Percentiles rank a stretch among this genome's conserved stretches.
These are phyloP conservation scores for Eilema sororculum DNA, from an alignment of 2,888 invertebrate genomes.

Conservation along the genomic window DNA sequence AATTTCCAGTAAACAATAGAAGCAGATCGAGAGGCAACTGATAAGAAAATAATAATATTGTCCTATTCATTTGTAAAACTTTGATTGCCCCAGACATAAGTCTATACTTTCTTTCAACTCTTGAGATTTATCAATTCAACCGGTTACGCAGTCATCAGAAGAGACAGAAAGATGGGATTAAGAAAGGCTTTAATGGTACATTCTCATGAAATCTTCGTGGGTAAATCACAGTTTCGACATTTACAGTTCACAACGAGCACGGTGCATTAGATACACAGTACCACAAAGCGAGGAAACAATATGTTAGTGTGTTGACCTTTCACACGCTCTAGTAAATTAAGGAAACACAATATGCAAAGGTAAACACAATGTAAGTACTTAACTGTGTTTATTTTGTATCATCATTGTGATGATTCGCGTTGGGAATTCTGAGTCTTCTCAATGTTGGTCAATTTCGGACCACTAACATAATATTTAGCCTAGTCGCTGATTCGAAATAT, in stretches of 20 bases:
- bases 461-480: not conserved
- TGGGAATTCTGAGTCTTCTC: not conserved
- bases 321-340: slow-evolving; percentile 60
- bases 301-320: slow-evolving; percentile 57
- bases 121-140: slow-evolving; percentile 13
- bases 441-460: not conserved
- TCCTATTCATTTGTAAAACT: not conserved
- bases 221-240: slow-evolving; percentile 47
- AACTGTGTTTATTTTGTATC: not conserved
- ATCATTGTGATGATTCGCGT: not conserved
- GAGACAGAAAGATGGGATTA: not conserved
- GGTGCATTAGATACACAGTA: slow-evolving; percentile 33
- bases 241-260: slow-evolving; percentile 49
- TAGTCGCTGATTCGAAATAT: not conserved
- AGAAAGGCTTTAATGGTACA: slow-evolving; percentile 36
- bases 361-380: slow-evolving; percentile 22
- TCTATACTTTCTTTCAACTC: slow-evolving; percentile 1
- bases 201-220: slow-evolving; percentile 46
- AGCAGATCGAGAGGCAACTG: not conserved
- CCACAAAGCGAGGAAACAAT: slow-evolving; percentile 38
- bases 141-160: slow-evolving; percentile 15
- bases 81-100: not conserved
- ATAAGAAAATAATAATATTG: not conserved
- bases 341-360: slow-evolving; percentile 40
- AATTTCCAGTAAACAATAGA: not conserved